Conservation (phyloP, 2,888 invertebrate species). For the Ophion costatus region DNA sequence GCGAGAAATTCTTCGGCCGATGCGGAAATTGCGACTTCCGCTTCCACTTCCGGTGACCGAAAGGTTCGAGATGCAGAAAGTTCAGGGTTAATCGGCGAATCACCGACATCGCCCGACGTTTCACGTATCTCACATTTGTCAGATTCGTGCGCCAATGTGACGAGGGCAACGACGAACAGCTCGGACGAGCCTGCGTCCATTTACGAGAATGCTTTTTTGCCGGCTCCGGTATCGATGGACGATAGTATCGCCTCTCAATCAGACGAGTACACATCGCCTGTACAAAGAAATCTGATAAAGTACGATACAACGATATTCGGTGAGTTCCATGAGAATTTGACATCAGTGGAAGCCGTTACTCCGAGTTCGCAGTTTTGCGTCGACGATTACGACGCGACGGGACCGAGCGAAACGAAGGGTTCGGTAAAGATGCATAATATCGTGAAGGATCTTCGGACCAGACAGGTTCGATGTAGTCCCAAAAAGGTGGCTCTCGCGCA, state of each 20-base stretch:
- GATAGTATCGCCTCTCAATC: neutral
- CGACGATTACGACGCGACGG: neutral
- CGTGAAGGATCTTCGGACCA: constrained; percentile 61
- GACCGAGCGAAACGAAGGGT: neutral
- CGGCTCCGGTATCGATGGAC: neutral
- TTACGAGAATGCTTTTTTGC: constrained; percentile 27
- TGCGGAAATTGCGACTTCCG: neutral
- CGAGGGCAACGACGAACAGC: neutral
- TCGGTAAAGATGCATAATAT: constrained; percentile 10
- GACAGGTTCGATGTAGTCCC: constrained; percentile 55
- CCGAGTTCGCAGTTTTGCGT: neutral
- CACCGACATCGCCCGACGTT: neutral
- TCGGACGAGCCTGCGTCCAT: constrained; percentile 16
- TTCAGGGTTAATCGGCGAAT: neutral
- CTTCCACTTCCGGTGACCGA: neutral
- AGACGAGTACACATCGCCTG: neutral
- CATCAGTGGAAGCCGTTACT: neutral
- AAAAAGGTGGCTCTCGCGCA: neutral
- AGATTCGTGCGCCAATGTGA: neutral
- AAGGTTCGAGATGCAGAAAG: neutral
- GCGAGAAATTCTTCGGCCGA: neutral
- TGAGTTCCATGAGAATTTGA: neutral
- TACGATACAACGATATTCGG: constrained; percentile 23
- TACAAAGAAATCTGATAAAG: neutral
- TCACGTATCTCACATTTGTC: neutral